Percentiles rank a stretch among this genome's conserved stretches.
These are phyloP conservation scores for Tringa solitaria DNA, from an alignment of 2,113 vertebrate genomes.

Conservation along the genomic window DNA sequence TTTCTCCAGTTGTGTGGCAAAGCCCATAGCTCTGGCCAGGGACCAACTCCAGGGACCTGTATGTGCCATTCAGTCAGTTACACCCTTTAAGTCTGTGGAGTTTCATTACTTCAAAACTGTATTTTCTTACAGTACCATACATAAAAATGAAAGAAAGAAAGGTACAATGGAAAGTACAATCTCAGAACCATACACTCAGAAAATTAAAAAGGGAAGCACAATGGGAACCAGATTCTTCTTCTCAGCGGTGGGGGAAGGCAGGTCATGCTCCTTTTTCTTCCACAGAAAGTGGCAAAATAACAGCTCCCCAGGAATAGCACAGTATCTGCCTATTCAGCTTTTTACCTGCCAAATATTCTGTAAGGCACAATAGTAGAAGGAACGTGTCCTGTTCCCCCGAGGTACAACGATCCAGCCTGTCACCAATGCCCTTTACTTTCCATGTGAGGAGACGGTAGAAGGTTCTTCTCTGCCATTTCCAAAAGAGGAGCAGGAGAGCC, in stretches of 20 bases:
- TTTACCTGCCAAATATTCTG: neutral
- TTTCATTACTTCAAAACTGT: neutral
- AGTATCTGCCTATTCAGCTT: neutral
- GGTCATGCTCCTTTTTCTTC: neutral
- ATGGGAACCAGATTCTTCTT: neutral
- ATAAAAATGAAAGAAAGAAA: neutral
- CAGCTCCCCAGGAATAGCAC: neutral
- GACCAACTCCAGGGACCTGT: neutral
- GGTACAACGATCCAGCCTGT: neutral
- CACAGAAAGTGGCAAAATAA: neutral
- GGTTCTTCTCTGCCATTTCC: neutral
- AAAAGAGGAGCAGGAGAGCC: neutral
- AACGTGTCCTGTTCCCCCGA: neutral
- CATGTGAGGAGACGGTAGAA: neutral
- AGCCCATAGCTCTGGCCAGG: neutral
- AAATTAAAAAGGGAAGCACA: neutral
- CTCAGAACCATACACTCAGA: neutral
- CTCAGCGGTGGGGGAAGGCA: neutral
- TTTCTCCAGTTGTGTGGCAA: fast-evolving
- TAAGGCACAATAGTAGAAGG: neutral
- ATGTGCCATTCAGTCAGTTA: neutral
- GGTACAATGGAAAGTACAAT: neutral
- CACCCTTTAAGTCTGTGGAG: neutral
- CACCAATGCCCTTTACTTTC: neutral
- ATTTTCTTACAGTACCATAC: neutral